Base-by-base conservation (phyloP, 2,113 vertebrate species). In the Trogon surrucura region DNA sequence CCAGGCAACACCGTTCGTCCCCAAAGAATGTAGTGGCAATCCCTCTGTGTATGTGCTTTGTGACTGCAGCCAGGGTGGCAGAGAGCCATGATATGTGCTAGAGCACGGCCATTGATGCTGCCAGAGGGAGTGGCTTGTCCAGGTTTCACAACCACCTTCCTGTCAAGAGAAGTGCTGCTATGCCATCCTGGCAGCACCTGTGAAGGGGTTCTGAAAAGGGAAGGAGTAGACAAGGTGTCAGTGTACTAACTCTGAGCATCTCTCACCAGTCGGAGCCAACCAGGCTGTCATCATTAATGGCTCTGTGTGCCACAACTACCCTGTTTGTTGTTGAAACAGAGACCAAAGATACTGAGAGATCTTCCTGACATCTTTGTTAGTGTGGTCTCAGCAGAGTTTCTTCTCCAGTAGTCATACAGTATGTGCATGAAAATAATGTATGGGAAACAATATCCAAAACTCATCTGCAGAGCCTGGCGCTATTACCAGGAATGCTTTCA, bases 171-270 rank as follows among this genome's bases (percentile, higher is more conserved):
- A 61, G 34, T 65, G 23, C 18, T 56, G 21, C 51, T 81, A 0
- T 3, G 5, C 53, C 16, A 17, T 65, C 53, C 29, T 56, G 20
- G 27, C 16, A 66, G 41, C 67, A 0, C 0, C 48, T 74, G 0
- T 21, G 23, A 47, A n/a, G 25, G 9, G 13, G 38, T 70, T 14
- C 15, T 83, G 36, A 23, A 65, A 77, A 80, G 36, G 41, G 19
- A 61, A 60, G 60, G n/a, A 20, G 10, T 16, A 51, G 27, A 14
- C 20, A 62, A 73, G 27, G n/a, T 81, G 21, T 56, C 23, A 14
- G 45, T 50, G 22, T 77, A 34, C 18, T 32, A 48, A 20, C 27
- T 77, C 23, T 25, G 38, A 57, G 45, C 10, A 26, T 17, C 56
- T 70, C 61, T 78, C 41, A 41, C 41, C 41, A 13, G 41, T 41